These are phyloP conservation scores for Haemorhous mexicanus DNA, from an alignment of 2,113 vertebrate species.

Conservation along the genomic window DNA sequence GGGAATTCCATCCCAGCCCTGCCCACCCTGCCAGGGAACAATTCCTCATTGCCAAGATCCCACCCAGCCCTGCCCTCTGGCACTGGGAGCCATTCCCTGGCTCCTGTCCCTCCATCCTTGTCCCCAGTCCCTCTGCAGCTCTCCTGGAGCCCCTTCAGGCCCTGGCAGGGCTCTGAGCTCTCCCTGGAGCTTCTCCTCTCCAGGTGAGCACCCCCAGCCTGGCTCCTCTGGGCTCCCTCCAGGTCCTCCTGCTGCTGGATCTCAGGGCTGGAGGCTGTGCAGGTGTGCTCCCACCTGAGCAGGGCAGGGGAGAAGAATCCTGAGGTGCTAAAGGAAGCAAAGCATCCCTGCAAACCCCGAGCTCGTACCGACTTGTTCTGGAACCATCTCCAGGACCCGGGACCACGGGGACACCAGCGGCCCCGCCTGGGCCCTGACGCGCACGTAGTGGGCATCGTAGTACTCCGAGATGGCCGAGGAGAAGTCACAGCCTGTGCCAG, in stretches of 20 bases:
- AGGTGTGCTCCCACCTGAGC: neutral
- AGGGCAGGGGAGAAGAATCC: neutral
- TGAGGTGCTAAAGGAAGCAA: neutral
- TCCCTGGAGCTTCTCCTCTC: too few species aligned
- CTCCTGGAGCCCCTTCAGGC: too few species aligned
- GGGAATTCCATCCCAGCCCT: neutral
- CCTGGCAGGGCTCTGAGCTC: too few species aligned
- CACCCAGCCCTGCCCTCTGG: too few species aligned
- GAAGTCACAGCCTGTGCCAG: slow-evolving; percentile 5
- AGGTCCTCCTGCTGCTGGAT: fast-evolving
- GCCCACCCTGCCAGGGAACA: too few species aligned
- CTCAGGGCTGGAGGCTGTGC: neutral
- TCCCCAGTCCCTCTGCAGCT: too few species aligned
- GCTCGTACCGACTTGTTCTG: slow-evolving; percentile 6
- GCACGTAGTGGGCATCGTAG: neutral
- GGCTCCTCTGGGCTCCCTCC: neutral
- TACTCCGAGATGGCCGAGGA: neutral
- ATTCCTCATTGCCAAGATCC: too few species aligned
- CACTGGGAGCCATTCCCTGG: too few species aligned
- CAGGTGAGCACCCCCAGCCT: too few species aligned
- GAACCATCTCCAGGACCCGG: neutral
- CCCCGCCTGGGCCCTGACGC: slow-evolving; percentile 7
- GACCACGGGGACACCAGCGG: slow-evolving; percentile 31
- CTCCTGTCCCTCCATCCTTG: too few species aligned
- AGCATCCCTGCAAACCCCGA: fast-evolving